Conservation (phyloP, 2,797 vertebrate genomes). For the Notamacropus eugenii region DNA sequence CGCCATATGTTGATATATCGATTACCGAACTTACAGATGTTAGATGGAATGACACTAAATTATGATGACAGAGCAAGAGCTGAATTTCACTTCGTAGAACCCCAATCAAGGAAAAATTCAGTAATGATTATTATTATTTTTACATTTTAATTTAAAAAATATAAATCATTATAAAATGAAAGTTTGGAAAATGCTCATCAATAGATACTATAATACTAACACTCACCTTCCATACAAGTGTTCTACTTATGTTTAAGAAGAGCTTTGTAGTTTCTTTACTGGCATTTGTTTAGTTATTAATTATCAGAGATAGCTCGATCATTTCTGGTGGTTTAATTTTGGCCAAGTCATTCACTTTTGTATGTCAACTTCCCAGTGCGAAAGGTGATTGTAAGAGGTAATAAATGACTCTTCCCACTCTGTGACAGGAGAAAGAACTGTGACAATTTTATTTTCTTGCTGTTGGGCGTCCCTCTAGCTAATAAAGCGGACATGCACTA, state of each 20-base stretch:
- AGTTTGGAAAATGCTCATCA: background rate
- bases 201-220: background rate
- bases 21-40: constrained; percentile 88
- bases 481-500: constrained; percentile 17
- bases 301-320: constrained; percentile 19
- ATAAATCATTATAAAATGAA: constrained; percentile 38
- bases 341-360: constrained; percentile 37
- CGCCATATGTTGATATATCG: constrained; percentile 86
- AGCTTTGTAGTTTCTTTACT: constrained; percentile 40
- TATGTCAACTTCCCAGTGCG: constrained; percentile 19
- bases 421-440: background rate
- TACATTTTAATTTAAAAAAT: constrained; percentile 38
- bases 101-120: constrained; percentile 83
- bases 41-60: constrained; percentile 88
- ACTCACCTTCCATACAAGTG: constrained; percentile 27
- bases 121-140: constrained; percentile 66
- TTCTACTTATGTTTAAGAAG: constrained; percentile 24
- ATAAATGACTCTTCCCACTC: constrained; percentile 17
- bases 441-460: background rate
- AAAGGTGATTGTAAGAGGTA: constrained; percentile 37
- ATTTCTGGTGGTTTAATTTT: constrained; percentile 8
- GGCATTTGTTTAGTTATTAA: constrained; percentile 42
- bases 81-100: constrained; percentile 86
- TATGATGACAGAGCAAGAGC: constrained; percentile 88
- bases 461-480: background rate